phyloP scores from a whole-genome alignment of 2,113 vertebrate species.

The Anguilla japonica region DNA sequence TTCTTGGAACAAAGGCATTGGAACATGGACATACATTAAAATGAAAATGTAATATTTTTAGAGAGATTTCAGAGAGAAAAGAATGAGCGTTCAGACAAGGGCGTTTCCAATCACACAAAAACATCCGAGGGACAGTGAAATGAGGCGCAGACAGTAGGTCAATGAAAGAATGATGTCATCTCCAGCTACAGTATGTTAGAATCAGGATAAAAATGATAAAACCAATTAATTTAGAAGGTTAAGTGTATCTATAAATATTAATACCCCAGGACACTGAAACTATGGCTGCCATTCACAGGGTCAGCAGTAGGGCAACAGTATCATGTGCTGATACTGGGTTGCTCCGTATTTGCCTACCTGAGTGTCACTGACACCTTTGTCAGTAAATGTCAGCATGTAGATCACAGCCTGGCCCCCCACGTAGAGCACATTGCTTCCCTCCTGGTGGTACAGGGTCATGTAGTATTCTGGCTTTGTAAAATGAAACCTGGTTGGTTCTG shows the following conservation, averaged over 20 bases:
- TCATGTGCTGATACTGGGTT: slow-evolving; percentile 16
- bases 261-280: background rate
- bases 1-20: background rate
- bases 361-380: slow-evolving; percentile 57
- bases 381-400: slow-evolving; percentile 67
- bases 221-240: background rate
- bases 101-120: background rate
- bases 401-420: slow-evolving; percentile 68
- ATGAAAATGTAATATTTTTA: background rate
- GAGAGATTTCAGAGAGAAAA: background rate
- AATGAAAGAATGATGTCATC: background rate
- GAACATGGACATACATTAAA: background rate
- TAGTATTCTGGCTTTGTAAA: slow-evolving; percentile 68
- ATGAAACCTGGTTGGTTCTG: slow-evolving; percentile 67
- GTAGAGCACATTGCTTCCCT: slow-evolving; percentile 66
- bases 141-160: background rate
- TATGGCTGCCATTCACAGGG: slow-evolving; percentile 13
- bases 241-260: background rate
- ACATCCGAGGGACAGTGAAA: background rate
- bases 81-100: background rate
- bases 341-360: slow-evolving; percentile 57
- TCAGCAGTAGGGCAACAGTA: slow-evolving; percentile 38
- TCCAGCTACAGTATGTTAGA: background rate
- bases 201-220: background rate
- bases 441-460: slow-evolving; percentile 70